Percentiles rank a stretch among this genome's conserved stretches.
phyloP scores from a whole-genome alignment of 2,888 invertebrate genomes.

The Noctua janthe region DNA sequence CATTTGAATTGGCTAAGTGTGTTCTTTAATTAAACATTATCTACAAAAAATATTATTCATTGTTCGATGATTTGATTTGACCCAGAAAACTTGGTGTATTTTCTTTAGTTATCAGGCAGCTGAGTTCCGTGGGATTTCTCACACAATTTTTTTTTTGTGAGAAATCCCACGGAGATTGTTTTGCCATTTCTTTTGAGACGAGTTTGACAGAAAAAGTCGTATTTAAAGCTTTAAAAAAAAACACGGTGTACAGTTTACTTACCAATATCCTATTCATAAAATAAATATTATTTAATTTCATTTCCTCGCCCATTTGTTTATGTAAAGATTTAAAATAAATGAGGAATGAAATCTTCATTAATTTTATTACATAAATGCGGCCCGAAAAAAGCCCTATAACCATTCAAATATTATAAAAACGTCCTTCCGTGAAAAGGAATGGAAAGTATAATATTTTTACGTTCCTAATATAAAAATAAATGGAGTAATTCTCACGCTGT shows the following conservation, averaged over 20 bases:
- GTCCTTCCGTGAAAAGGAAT: constrained; percentile 30
- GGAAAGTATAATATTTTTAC: constrained; percentile 45
- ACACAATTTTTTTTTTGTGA: neutral
- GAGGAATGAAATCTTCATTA: constrained; percentile 29
- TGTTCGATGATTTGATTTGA: no score
- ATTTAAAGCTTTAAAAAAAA: neutral
- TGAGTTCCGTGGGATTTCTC: no score
- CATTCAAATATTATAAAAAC: constrained; percentile 45
- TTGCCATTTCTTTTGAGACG: neutral
- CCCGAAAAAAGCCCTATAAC: constrained; percentile 21
- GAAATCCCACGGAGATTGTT: neutral
- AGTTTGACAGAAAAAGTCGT: neutral
- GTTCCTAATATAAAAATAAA: constrained; percentile 47
- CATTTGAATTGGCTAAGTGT: neutral
- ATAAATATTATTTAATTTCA: neutral
- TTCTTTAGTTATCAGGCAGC: no score
- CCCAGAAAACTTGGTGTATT: no score
- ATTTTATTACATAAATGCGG: constrained; percentile 33
- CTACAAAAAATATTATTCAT: no score
- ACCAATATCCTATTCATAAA: neutral
- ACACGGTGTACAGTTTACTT: neutral
- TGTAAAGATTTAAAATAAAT: constrained; percentile 5
- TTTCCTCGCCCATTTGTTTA: neutral
- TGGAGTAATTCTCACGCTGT: constrained; percentile 39
- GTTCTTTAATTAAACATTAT: no score